phyloP scores from a whole-genome alignment of 2,888 invertebrate genomes.

The Metellina segmentata region DNA sequence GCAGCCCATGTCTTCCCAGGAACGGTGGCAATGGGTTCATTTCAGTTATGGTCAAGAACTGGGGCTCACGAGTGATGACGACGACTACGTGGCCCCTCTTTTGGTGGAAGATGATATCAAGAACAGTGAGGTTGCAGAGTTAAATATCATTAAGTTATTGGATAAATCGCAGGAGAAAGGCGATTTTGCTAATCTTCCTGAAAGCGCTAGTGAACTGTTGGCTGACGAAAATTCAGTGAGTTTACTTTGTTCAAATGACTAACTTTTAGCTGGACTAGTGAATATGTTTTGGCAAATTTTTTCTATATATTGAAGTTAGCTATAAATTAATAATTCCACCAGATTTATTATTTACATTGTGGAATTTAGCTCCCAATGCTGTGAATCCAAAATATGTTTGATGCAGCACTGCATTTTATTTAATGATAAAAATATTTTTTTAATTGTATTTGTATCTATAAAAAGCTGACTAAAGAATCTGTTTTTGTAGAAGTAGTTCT shows the following conservation, averaged over 20 bases:
- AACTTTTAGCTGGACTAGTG: too few relatives aligned
- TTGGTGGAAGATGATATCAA: slow-evolving; percentile 61
- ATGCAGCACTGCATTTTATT: too few relatives aligned
- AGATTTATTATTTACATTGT: too few relatives aligned
- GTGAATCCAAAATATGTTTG: too few relatives aligned
- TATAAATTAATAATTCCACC: too few relatives aligned
- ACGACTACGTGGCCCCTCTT: slow-evolving; percentile 81
- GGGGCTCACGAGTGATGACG: slow-evolving; percentile 94
- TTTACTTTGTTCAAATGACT: neutral
- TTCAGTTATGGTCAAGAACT: slow-evolving; percentile 96
- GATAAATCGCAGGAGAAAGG: slow-evolving; percentile 52
- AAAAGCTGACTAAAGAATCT: too few relatives aligned
- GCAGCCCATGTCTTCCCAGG: slow-evolving; percentile 76
- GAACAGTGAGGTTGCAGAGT: slow-evolving; percentile 41
- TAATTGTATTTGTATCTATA: too few relatives aligned
- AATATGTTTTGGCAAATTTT: too few relatives aligned
- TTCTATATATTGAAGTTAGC: too few relatives aligned
- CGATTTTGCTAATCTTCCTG: slow-evolving; percentile 31
- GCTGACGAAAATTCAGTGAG: slow-evolving; percentile 70
- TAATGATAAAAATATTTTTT: too few relatives aligned
- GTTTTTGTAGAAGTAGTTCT: too few relatives aligned
- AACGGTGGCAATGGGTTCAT: slow-evolving; percentile 87
- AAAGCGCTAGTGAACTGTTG: slow-evolving; percentile 54
- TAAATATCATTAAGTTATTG: slow-evolving; percentile 33
- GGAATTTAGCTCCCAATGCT: too few relatives aligned